Base-by-base conservation (phyloP, 2,113 vertebrate species). In the Gambusia affinis region DNA sequence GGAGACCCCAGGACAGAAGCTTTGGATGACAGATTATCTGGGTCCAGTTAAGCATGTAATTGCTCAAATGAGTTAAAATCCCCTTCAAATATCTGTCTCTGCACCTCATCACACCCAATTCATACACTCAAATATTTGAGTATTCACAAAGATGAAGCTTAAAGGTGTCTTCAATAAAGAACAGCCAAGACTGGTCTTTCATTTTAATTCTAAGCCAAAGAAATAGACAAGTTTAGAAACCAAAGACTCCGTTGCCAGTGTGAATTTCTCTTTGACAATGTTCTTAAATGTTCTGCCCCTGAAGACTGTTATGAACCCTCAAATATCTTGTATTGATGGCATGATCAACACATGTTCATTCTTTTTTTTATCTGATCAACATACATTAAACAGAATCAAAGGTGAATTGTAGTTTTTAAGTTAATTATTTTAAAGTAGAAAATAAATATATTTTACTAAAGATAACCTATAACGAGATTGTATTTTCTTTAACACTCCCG, bases 41-140 rank as follows among this genome's bases (percentile, higher is more conserved):
- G 96, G 96, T 95, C 96, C 97, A 97, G 97, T 98, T 99, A 98
- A 98, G 97, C 97, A 98, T 99, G 97, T 99, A 99, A 99, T 99
- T 98, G 97, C 97, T 98, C 97, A 98, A 99, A 99, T 98, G 97
- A 98, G 96, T 99, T 98, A 97, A 98, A 99, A 99, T 99, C 97
- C 96, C 51, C 96, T 98, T 99, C 96, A 98, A 98, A 99, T 98
- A 97, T 98, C 96, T 97, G 96, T 97, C 97, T 98, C 96, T 96
- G 96, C 97, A 98, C 96, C 96, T 97, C 97, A 97, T 97, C 97
- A 96, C 96, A 98, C 96, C 22, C 95, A 98, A 97, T 99, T 97
- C 97, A 98, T 95, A 96, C 96, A 96, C 96, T 98, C 96, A 98
- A 98, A 99, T 99, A 98, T 99, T 99, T 98, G 97, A 98, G 96